Conservation (phyloP, 1,140 invertebrate genomes). For the Drosophila punjabiensis region DNA sequence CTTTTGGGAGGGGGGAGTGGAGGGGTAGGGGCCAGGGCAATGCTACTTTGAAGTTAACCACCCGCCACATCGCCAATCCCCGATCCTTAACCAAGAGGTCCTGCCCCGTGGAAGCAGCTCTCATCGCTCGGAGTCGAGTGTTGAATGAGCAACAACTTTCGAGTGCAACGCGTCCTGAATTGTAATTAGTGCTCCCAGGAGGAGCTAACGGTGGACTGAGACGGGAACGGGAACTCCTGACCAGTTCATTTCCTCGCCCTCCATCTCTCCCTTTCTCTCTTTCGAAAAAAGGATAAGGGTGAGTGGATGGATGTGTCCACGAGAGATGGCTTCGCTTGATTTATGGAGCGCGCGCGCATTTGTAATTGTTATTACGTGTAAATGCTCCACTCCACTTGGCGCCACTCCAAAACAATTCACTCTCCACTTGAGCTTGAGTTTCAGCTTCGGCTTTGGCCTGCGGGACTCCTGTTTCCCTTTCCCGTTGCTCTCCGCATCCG, state of each 20-base stretch:
- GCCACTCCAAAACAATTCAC: constrained; percentile 33
- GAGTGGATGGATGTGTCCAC: neutral
- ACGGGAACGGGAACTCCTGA: constrained; percentile 1
- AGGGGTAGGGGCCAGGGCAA: neutral
- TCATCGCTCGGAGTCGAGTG: constrained; percentile 45
- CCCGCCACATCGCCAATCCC: constrained; percentile 6
- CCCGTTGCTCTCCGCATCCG: constrained; percentile 5
- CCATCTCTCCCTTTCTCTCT: neutral
- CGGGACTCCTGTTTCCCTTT: neutral
- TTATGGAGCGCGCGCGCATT: constrained; percentile 61
- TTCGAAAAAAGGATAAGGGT: neutral
- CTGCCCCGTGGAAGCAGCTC: constrained; percentile 8
- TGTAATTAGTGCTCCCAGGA: constrained; percentile 59
- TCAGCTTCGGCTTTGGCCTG: neutral
- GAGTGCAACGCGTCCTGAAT: constrained; percentile 68
- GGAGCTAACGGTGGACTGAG: too few species aligned
- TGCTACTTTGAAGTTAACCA: constrained; percentile 61
- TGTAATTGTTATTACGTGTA: constrained; percentile 67
- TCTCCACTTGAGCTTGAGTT: constrained; percentile 6
- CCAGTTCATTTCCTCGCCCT: constrained; percentile 30
- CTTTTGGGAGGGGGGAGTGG: constrained; percentile 24
- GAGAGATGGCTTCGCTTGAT: constrained; percentile 50
- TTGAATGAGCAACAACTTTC: constrained; percentile 64
- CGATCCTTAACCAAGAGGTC: constrained; percentile 10
- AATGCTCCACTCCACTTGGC: constrained; percentile 32